Percentiles rank a stretch among this genome's conserved stretches.
Conservation (phyloP, 2,797 vertebrate genomes). For the Esox lucius region DNA sequence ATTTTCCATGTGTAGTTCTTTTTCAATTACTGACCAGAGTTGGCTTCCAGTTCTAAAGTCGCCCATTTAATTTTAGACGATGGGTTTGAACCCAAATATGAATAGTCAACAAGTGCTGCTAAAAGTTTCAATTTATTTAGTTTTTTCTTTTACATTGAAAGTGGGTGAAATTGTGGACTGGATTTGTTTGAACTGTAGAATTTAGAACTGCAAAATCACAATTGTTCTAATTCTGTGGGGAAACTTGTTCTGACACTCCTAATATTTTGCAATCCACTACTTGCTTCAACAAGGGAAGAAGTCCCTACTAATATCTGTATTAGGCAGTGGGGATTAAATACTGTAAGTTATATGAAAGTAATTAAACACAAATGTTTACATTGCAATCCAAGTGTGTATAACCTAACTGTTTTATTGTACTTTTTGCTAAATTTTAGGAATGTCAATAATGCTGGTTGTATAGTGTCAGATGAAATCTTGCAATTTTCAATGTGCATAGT, state of each 20-base stretch:
- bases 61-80: background rate
- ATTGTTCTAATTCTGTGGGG: background rate
- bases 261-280: slow-evolving; percentile 32
- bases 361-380: slow-evolving; percentile 71
- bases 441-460: slow-evolving; percentile 60
- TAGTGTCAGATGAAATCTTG: slow-evolving; percentile 53
- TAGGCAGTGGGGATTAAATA: slow-evolving; percentile 34
- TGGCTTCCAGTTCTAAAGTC: background rate
- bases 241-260: background rate
- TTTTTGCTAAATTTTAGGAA: slow-evolving; percentile 43
- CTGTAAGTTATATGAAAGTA: slow-evolving; percentile 60
- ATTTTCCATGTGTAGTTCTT: background rate
- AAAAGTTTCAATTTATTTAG: slow-evolving; percentile 38
- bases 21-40: slow-evolving; percentile 1
- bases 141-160: slow-evolving; percentile 8
- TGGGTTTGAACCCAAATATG: slow-evolving; percentile 13
- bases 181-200: background rate
- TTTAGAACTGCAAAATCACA: slow-evolving; percentile 2
- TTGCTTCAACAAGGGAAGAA: slow-evolving; percentile 32
- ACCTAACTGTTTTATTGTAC: slow-evolving; percentile 56
- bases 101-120: slow-evolving; percentile 53
- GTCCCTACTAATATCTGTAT: slow-evolving; percentile 23
- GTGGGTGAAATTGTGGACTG: background rate
- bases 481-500: slow-evolving; percentile 68
- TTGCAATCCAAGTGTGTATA: slow-evolving; percentile 60